Percentiles rank a stretch among this genome's conserved stretches.
Conservation (phyloP, 2,797 vertebrate species). For the Scyliorhinus canicula region DNA sequence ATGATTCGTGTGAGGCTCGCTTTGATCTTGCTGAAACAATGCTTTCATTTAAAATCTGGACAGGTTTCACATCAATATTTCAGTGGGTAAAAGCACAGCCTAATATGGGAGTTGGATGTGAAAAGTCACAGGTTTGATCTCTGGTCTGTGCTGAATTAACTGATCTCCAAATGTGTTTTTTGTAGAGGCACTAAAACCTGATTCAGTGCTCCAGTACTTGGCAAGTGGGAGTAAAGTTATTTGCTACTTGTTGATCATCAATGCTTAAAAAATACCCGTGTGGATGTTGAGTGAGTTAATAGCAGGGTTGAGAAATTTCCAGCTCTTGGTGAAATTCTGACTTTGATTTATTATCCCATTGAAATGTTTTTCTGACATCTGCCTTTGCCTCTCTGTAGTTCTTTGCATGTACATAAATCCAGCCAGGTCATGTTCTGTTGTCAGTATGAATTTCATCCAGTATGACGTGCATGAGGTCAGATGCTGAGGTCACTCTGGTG, state of each 20-base stretch:
- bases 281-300: neutral
- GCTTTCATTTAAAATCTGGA: neutral
- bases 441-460: neutral
- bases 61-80: neutral
- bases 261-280: neutral
- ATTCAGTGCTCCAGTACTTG: neutral
- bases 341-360: neutral
- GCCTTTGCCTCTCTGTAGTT: neutral
- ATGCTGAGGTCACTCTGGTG: neutral
- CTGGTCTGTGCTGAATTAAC: slow-evolving; percentile 20
- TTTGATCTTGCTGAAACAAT: neutral
- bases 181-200: neutral
- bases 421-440: neutral
- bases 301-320: neutral
- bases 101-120: neutral
- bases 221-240: neutral
- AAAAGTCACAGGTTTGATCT: slow-evolving; percentile 8
- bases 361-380: neutral
- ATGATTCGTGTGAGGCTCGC: neutral
- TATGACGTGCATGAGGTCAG: neutral
- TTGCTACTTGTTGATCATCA: neutral
- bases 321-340: neutral
- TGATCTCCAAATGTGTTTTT: neutral
- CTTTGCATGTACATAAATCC: neutral
- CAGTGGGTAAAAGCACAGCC: neutral